Evolutionary conservation across 2,797 vertebrate genomes (phyloP).

Genomic region (Melanotaenia boesemani): DNA sequence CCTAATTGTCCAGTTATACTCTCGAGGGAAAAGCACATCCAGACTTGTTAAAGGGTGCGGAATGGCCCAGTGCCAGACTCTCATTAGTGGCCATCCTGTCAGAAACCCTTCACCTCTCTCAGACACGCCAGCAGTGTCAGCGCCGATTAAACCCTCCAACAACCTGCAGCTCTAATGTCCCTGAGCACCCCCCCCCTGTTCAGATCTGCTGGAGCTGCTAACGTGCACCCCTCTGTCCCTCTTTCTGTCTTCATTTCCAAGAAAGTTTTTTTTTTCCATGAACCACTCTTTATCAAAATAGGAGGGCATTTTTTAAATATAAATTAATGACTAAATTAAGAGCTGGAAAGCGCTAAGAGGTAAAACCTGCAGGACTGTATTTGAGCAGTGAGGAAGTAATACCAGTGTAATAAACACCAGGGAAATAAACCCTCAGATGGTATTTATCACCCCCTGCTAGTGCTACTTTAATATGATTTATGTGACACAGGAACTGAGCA

Average conservation of each 20-base stretch:
- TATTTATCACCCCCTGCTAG: not conserved
- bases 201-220: constrained; percentile 46
- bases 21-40: constrained; percentile 69
- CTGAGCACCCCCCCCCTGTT: constrained; percentile 51
- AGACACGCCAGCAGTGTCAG: constrained; percentile 70
- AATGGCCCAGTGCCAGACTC: constrained; percentile 72
- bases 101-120: constrained; percentile 72
- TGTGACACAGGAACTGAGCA: not conserved
- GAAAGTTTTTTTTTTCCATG: constrained; percentile 7
- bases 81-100: constrained; percentile 77
- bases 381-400: not conserved
- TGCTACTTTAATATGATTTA: not conserved
- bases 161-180: constrained; percentile 67
- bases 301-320: not conserved
- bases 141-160: constrained; percentile 64
- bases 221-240: constrained; percentile 32
- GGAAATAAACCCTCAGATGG: not conserved
- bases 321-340: constrained; percentile 17
- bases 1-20: constrained; percentile 73
- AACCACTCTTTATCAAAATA: not conserved
- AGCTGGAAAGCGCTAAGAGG: not conserved
- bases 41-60: constrained; percentile 75
- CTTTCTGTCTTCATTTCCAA: constrained; percentile 30
- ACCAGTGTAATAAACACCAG: not conserved
- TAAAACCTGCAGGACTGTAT: not conserved